Base-by-base conservation (phyloP, 2,113 vertebrate species). In the Anser brachyrhynchus region DNA sequence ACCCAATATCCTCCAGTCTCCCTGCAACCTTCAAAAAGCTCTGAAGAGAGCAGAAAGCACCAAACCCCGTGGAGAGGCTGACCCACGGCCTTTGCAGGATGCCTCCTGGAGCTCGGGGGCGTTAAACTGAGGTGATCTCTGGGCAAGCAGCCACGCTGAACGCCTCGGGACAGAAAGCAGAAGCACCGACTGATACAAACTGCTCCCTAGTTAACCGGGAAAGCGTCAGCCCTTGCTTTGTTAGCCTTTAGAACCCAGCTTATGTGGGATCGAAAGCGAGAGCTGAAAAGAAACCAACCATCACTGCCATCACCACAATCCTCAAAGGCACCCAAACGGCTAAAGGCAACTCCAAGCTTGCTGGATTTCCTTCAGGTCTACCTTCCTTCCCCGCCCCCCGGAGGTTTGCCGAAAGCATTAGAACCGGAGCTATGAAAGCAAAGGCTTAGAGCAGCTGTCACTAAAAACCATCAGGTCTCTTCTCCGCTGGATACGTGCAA, bases 291-390 rank as follows among this genome's bases (percentile, higher is more conserved):
- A 43, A 80, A 49, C 13, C 67, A 66, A 6, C 39, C 2, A 0
- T 10, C 52, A 20, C 37, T 23, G n/a, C 2, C 74, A 81, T 37
- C 22, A 37, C 31, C 61, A 37, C 41, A 51, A n/a, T 3, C 33
- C 8, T 1, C 26, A 37, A 46, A 84, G 37, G 23, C 59, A 55
- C 1, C 29, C 87, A 26, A 15, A 20, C 0, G 4, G 59, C 4
- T 8, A 59, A 41, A 62, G 23, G 31, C 0, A 1, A n/a, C 10
- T 12, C 61, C 9, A 41, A 65, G n/a, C 15, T 23, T 0, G 1
- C 39, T 51, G 51, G 31, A 49, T 64, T 79, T 52, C 79, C 57
- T 23, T 44, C 44, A 26, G 46, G 20, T 25, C 52, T 19, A 15
- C 67, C 82, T 54, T 20, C 44, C 35, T 37, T 22, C 35, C 35